Evolutionary conservation across 2,797 vertebrate genomes (phyloP).

Genomic region (Brachyalestes nurse): DNA sequence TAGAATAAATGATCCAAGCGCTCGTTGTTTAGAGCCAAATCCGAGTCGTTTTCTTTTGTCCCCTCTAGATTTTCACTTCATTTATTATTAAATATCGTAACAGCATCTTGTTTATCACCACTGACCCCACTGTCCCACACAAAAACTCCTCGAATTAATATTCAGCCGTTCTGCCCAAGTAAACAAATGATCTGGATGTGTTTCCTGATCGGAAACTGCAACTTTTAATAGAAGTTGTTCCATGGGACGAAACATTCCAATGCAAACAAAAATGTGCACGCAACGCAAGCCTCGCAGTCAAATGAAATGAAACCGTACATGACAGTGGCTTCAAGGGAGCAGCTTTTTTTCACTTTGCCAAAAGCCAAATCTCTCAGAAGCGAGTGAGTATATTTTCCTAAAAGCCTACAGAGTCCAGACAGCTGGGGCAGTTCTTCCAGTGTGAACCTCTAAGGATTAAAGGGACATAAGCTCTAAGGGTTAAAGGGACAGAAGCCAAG

Average conservation of each 20-base stretch:
- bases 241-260: constrained; percentile 58
- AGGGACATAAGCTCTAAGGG: constrained; percentile 60
- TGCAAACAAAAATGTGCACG: constrained; percentile 58
- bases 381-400: constrained; percentile 63
- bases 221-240: constrained; percentile 29
- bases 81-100: neutral
- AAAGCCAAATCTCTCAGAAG: constrained; percentile 70
- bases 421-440: constrained; percentile 36
- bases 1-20: neutral
- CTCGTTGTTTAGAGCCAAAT: neutral
- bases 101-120: neutral
- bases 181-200: constrained; percentile 63
- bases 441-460: constrained; percentile 64
- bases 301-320: constrained; percentile 64
- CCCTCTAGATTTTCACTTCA: neutral
- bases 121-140: constrained; percentile 30
- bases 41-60: neutral
- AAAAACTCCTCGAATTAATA: constrained; percentile 53
- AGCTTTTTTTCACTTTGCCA: constrained; percentile 60
- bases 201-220: constrained; percentile 58
- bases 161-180: constrained; percentile 54
- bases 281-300: constrained; percentile 60
- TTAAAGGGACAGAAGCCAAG: constrained; percentile 54
- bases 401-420: constrained; percentile 61
- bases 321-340: constrained; percentile 59